phyloP scores from a whole-genome alignment of 2,888 invertebrate species.

The Tetragonula carbonaria region DNA sequence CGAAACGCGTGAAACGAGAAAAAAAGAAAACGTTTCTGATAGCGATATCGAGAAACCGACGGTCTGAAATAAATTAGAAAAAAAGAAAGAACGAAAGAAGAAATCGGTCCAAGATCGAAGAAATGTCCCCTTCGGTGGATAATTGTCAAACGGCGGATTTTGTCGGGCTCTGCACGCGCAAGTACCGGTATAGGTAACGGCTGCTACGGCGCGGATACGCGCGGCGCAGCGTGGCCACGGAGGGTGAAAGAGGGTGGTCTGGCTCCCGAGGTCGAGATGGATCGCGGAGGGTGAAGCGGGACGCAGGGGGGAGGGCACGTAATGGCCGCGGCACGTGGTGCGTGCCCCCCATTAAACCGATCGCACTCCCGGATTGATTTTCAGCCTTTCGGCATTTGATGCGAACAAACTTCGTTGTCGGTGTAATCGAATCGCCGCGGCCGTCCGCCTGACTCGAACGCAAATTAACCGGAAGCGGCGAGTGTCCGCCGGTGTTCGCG shows the following conservation, averaged over 20 bases:
- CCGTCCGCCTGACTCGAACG: conserved; percentile 77
- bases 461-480: conserved; percentile 80
- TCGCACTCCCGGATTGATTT: conserved; percentile 76
- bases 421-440: conserved; percentile 81
- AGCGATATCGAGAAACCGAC: neutral
- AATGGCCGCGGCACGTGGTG: conserved; percentile 75
- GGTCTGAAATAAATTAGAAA: neutral
- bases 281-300: conserved; percentile 26
- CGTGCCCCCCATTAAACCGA: conserved; percentile 76
- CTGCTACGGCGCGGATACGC: conserved; percentile 53
- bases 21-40: neutral
- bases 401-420: conserved; percentile 77
- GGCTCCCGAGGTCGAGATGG: conserved; percentile 42
- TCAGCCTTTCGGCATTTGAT: conserved; percentile 78
- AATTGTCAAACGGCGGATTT: conserved; percentile 27
- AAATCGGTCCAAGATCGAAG: neutral
- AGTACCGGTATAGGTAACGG: conserved; percentile 65
- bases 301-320: conserved; percentile 56
- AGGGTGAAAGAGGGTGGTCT: conserved; percentile 60
- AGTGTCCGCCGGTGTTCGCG: conserved; percentile 28
- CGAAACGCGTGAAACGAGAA: neutral
- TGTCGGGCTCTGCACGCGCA: conserved; percentile 54
- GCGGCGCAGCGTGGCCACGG: conserved; percentile 44
- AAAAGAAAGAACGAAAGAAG: neutral
- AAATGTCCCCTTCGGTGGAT: neutral